phyloP scores from a whole-genome alignment of 2,888 invertebrate species.

The Carterocephalus palaemon region DNA sequence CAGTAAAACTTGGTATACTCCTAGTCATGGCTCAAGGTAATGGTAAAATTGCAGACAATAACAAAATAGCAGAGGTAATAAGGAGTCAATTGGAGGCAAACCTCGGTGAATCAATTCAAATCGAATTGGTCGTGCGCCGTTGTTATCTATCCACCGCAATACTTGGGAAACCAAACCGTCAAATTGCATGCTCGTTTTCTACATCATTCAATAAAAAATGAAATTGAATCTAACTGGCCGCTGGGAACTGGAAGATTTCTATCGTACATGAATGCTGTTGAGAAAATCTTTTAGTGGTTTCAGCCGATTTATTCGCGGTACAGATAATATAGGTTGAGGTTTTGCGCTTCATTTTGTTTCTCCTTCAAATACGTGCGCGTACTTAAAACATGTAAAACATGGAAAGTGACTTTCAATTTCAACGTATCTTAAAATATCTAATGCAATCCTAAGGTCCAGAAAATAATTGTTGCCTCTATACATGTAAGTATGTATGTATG shows the following conservation, averaged over 20 bases:
- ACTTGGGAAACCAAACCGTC: neutral
- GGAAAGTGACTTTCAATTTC: slow-evolving; percentile 9
- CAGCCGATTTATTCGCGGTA: slow-evolving; percentile 12
- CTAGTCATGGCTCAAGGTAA: too few species aligned
- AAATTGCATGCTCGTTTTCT: neutral
- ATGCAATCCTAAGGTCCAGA: too few species aligned
- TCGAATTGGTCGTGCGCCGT: too few species aligned
- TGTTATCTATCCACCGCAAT: neutral
- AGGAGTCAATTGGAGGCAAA: too few species aligned
- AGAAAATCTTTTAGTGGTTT: slow-evolving; percentile 17
- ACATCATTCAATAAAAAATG: slow-evolving; percentile 1
- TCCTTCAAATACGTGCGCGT: slow-evolving; percentile 8
- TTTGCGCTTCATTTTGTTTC: slow-evolving; percentile 16
- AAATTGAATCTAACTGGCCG: slow-evolving; percentile 11
- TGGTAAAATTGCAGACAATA: too few species aligned
- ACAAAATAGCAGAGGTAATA: too few species aligned
- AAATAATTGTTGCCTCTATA: too few species aligned
- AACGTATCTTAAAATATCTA: too few species aligned
- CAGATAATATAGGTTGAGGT: slow-evolving; percentile 17
- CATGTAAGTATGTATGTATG: too few species aligned
- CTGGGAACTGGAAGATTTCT: slow-evolving; percentile 13
- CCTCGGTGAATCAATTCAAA: too few species aligned
- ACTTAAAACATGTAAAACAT: slow-evolving; percentile 12
- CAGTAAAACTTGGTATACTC: too few species aligned
- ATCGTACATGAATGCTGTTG: slow-evolving; percentile 4